Conservation (phyloP, 1,140 invertebrate species). For the Solenopsis fugax region DNA sequence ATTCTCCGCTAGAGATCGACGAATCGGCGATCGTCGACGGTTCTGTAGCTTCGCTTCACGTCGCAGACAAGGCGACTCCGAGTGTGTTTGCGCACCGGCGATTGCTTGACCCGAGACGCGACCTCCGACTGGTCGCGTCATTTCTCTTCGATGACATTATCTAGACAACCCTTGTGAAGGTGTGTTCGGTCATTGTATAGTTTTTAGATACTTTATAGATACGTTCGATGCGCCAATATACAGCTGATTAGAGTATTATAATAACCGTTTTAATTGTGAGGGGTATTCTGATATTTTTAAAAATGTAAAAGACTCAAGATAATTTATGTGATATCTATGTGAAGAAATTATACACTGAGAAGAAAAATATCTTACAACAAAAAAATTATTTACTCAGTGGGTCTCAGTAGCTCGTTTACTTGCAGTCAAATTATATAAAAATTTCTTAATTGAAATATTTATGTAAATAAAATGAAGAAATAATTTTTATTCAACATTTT, state of each 20-base stretch:
- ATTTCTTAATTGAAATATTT: too few relatives aligned
- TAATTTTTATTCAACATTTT: too few relatives aligned
- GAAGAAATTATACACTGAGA: too few relatives aligned
- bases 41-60: neutral
- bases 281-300: neutral
- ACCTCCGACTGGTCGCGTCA: constrained; percentile 37
- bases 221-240: neutral
- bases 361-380: too few relatives aligned
- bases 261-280: neutral
- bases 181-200: constrained; percentile 4
- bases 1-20: constrained; percentile 44
- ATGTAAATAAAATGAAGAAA: too few relatives aligned
- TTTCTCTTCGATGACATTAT: constrained; percentile 40
- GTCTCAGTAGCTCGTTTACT: too few relatives aligned
- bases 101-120: constrained; percentile 47
- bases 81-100: constrained; percentile 40
- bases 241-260: neutral
- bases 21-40: constrained; percentile 21
- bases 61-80: constrained; percentile 17
- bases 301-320: neutral
- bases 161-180: constrained; percentile 12
- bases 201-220: constrained; percentile 14
- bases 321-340: neutral
- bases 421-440: too few relatives aligned
- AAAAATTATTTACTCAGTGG: too few relatives aligned